Conservation (phyloP, 2,888 invertebrate genomes). For the Pterostichus niger region DNA sequence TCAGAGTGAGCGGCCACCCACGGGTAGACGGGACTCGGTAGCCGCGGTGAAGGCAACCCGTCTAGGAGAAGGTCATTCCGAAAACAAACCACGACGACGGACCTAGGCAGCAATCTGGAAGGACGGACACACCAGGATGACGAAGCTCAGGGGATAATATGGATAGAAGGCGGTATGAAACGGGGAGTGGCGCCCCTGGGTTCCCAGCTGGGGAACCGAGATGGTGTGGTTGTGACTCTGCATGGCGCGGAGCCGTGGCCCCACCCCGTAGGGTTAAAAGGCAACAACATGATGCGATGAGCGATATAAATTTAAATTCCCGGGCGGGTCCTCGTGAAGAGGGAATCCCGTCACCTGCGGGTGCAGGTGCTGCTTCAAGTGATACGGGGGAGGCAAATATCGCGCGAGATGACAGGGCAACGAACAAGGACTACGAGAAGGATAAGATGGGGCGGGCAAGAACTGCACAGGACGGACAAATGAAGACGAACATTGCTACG, state of each 20-base stretch:
- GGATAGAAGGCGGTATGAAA: background rate
- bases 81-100: too few relatives aligned
- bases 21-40: background rate
- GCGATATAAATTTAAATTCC: constrained; percentile 5
- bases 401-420: background rate
- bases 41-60: background rate
- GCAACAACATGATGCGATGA: background rate
- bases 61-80: background rate
- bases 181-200: constrained; percentile 1
- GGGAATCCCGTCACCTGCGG: constrained; percentile 33
- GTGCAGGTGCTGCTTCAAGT: constrained; percentile 13
- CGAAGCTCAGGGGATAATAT: background rate
- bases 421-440: background rate
- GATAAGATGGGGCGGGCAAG: background rate
- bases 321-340: constrained; percentile 25
- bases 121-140: constrained; percentile 1
- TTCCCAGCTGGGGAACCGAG: background rate
- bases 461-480: background rate
- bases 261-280: constrained; percentile 2
- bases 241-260: background rate
- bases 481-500: background rate
- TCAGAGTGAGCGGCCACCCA: constrained; percentile 1
- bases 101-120: too few relatives aligned
- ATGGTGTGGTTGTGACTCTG: background rate
- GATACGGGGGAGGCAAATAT: constrained; percentile 10